Conservation (phyloP, 2,113 vertebrate species). For the Catharus minimus region DNA sequence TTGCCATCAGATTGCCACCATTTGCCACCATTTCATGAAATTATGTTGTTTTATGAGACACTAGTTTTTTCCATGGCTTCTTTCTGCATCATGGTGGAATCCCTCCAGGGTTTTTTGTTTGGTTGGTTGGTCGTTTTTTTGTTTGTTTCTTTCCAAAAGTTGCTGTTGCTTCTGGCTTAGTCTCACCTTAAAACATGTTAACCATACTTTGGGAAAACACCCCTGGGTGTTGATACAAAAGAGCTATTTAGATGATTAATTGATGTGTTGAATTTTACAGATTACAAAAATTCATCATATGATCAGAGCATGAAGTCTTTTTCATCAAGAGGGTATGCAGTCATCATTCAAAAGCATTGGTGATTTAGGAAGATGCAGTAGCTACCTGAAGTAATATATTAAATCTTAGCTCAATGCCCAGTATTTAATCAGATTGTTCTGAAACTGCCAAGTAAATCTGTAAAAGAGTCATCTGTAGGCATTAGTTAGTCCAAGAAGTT, state of each 20-base stretch:
- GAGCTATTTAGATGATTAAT: slow-evolving; percentile 41
- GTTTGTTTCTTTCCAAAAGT: rapidly evolving
- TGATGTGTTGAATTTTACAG: not conserved
- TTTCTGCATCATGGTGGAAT: not conserved
- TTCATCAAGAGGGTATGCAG: not conserved
- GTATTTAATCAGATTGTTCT: slow-evolving; percentile 18
- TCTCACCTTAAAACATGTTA: not conserved
- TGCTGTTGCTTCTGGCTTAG: not conserved
- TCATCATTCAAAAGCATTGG: not conserved
- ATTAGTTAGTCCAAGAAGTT: not conserved
- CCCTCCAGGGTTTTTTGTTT: not conserved
- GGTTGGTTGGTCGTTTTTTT: too few relatives aligned
- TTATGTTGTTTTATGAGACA: not conserved
- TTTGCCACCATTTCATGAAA: not conserved
- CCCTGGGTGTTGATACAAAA: not conserved
- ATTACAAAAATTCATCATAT: slow-evolving; percentile 47
- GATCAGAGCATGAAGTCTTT: not conserved
- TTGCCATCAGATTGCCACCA: not conserved
- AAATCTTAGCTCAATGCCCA: not conserved
- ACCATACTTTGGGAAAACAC: not conserved
- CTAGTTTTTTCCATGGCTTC: not conserved
- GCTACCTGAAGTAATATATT: not conserved
- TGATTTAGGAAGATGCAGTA: slow-evolving; percentile 30
- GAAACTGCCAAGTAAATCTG: not conserved
- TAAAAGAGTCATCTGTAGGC: not conserved